Percentiles rank a stretch among this genome's conserved stretches.
These are phyloP conservation scores for Notamacropus eugenii DNA, from an alignment of 2,797 vertebrate genomes.

Conservation along the genomic window DNA sequence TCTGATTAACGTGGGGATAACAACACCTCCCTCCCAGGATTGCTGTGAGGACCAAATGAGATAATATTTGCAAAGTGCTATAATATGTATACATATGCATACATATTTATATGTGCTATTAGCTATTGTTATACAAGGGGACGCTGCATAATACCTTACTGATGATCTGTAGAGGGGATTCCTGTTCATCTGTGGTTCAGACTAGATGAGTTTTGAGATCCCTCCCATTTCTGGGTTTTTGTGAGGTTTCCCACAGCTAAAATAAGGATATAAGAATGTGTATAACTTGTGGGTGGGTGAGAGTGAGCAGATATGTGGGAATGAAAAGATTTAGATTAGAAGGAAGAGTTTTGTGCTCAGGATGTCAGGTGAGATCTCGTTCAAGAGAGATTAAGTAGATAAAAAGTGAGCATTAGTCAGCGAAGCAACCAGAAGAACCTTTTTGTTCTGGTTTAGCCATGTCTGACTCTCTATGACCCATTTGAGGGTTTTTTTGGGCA, in stretches of 20 bases:
- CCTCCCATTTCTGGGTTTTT: background rate
- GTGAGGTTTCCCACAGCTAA: background rate
- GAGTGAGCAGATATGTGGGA: background rate
- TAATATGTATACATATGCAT: background rate
- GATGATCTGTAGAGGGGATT: background rate
- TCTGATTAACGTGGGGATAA: background rate
- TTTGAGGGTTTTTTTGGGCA: background rate
- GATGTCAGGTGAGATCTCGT: background rate
- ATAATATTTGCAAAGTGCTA: background rate
- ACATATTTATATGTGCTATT: background rate
- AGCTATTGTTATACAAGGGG: background rate
- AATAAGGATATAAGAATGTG: background rate
- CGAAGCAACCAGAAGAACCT: background rate
- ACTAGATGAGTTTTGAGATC: background rate
- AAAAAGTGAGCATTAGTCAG: background rate
- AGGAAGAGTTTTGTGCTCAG: background rate
- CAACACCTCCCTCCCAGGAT: background rate
- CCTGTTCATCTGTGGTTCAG: background rate
- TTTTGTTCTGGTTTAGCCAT: background rate
- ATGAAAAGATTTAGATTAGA: background rate
- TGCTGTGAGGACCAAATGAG: background rate
- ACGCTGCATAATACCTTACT: background rate
- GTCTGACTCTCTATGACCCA: background rate
- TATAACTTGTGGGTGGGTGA: background rate
- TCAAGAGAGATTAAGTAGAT: background rate